Conservation (phyloP, 1,140 invertebrate genomes). For the Lordiphosa stackelbergi region DNA sequence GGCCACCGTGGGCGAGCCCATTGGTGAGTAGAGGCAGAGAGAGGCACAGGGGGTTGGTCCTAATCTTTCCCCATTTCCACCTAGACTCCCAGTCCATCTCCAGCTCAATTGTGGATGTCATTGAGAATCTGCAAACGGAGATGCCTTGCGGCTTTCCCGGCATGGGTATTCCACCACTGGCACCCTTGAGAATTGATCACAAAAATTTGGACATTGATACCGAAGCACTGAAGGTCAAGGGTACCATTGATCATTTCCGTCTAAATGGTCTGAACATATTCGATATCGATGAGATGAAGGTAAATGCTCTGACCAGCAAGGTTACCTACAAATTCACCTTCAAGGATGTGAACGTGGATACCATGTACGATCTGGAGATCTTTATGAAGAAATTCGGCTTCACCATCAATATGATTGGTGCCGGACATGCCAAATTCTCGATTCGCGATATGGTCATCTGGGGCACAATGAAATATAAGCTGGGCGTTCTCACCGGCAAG, state of each 20-base stretch:
- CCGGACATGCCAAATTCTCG: constrained; percentile 63
- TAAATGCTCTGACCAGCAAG: constrained; percentile 69
- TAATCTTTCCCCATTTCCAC: neutral
- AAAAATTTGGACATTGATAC: constrained; percentile 57
- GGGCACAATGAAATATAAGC: constrained; percentile 64
- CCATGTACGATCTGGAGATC: constrained; percentile 55
- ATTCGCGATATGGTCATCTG: constrained; percentile 67
- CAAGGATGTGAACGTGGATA: constrained; percentile 66
- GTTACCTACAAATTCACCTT: constrained; percentile 66
- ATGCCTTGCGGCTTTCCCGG: constrained; percentile 73
- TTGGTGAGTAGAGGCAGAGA: constrained; percentile 36
- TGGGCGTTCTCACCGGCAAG: constrained; percentile 60
- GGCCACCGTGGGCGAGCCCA: constrained; percentile 39
- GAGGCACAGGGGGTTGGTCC: neutral
- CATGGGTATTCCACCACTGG: constrained; percentile 64
- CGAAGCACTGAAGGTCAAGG: constrained; percentile 38
- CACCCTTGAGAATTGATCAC: constrained; percentile 59
- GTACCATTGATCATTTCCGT: constrained; percentile 60
- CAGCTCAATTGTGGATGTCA: constrained; percentile 44
- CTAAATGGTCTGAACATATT: constrained; percentile 71
- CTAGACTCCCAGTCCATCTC: constrained; percentile 51
- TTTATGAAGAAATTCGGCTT: constrained; percentile 67
- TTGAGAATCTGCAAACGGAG: constrained; percentile 53
- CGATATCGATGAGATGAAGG: constrained; percentile 68
- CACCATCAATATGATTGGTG: constrained; percentile 66